phyloP scores from a whole-genome alignment of 2,888 invertebrate genomes.

The Heliconius aoede region DNA sequence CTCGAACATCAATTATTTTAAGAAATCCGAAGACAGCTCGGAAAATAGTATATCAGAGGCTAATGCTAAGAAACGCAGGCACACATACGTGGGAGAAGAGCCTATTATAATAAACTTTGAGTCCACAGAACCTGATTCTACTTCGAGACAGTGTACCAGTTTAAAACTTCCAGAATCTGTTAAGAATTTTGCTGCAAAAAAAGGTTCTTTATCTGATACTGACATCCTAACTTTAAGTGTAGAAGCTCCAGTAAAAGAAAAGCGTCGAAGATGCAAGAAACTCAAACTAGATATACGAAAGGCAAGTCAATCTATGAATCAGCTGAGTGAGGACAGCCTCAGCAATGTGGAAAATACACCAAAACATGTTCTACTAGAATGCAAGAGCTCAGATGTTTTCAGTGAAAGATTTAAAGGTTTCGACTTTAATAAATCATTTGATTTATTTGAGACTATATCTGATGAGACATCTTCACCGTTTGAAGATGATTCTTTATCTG shows the following conservation, averaged over 20 bases:
- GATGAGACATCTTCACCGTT: conserved; percentile 56
- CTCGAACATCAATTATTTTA: conserved; percentile 75
- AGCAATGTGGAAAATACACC: conserved; percentile 72
- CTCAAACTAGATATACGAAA: conserved; percentile 70
- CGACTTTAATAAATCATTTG: conserved; percentile 71
- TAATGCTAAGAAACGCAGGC: conserved; percentile 42
- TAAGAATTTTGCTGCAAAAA: conserved; percentile 62
- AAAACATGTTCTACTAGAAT: conserved; percentile 67
- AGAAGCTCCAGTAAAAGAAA: conserved; percentile 53
- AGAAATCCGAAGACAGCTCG: conserved; percentile 62
- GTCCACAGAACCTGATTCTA: conserved; percentile 68
- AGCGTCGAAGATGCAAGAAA: conserved; percentile 61
- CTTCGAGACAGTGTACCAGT: conserved; percentile 61
- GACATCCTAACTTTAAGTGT: conserved; percentile 59
- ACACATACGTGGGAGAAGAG: conserved; percentile 49
- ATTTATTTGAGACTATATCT: conserved; percentile 65
- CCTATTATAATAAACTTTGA: conserved; percentile 57
- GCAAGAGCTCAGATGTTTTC: conserved; percentile 65
- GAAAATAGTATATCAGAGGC: conserved; percentile 43
- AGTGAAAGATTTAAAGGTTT: conserved; percentile 63
- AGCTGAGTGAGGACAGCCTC: conserved; percentile 50
- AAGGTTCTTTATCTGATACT: conserved; percentile 72
- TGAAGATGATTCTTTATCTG: conserved; percentile 67
- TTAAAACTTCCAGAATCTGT: conserved; percentile 61
- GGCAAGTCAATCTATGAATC: conserved; percentile 64